Percentiles rank a stretch among this genome's conserved stretches.
These are phyloP conservation scores for Festucalex cinctus DNA, from an alignment of 2,113 vertebrate species.

Conservation along the genomic window DNA sequence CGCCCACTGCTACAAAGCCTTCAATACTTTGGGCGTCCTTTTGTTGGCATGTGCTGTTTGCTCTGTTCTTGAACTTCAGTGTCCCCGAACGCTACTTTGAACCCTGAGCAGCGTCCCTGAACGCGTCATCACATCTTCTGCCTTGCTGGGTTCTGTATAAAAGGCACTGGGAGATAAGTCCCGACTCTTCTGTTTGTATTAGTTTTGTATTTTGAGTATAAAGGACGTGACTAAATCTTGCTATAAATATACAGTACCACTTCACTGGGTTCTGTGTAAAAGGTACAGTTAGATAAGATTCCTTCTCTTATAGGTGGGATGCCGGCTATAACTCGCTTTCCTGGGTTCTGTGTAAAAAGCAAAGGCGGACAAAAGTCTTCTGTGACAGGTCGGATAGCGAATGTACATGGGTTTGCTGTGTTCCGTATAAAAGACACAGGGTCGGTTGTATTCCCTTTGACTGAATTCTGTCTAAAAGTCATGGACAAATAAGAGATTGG, in stretches of 20 bases:
- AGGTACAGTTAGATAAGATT: background rate
- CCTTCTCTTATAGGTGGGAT: too few relatives aligned
- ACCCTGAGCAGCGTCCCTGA: constrained; percentile 62
- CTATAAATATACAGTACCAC: too few relatives aligned
- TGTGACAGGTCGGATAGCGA: too few relatives aligned
- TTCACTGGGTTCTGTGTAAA: background rate
- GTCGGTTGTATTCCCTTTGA: too few relatives aligned
- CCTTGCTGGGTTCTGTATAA: background rate
- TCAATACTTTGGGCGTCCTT: constrained; percentile 54
- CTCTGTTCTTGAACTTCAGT: constrained; percentile 99
- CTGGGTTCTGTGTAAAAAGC: too few relatives aligned
- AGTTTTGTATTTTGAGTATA: background rate
- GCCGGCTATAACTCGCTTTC: too few relatives aligned
- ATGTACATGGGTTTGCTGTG: too few relatives aligned
- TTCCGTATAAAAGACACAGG: too few relatives aligned
- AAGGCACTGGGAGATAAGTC: background rate
- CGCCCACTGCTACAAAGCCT: constrained; percentile 32
- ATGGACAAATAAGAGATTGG: too few relatives aligned
- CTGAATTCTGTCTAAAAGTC: too few relatives aligned
- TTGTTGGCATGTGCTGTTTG: constrained; percentile 87
- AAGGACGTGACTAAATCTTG: background rate
- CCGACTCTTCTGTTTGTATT: background rate
- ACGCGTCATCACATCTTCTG: background rate
- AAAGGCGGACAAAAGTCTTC: too few relatives aligned
- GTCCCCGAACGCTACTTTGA: constrained; percentile 81